Evolutionary conservation across 2,888 invertebrate genomes (phyloP), one percentile per base, ranked within the genome.

Genomic region (Pristionchus fissidentatus): DNA sequence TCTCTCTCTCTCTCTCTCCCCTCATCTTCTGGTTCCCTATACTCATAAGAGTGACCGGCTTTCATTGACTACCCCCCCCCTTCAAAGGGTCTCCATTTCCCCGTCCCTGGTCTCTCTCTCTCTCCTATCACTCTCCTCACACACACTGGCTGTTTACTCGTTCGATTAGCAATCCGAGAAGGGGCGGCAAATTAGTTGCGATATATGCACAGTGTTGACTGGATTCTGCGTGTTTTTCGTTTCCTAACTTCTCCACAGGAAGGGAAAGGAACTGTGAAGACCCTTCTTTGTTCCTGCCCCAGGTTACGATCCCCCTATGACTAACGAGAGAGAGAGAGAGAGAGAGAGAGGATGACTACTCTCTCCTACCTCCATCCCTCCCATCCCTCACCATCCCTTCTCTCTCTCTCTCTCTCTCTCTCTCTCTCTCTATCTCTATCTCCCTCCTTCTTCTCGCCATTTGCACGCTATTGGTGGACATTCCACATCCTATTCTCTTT

Each of bases 401-500:
- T 38, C 57, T n/a, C 38, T 70, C 57, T 7, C 57, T 13, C 62
- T 10, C 13, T 19, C 62, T 13, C 62, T 62, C 62, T n/a, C 55
- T 29, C 26, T 78, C 78, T 32, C 52, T 43, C 46, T 46, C 29
- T 46, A 13, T 75, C 49, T 49, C 52, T 49, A 22, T 77, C 52
- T 52, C 32, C 26, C 32, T 38, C 77, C 32, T 52, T 52, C 49
- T 19, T n/a, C 32, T 35, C 32, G 43, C 75, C 57, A 38, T 79
- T 79, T 46, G 35, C 55, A 35, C 55, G 38, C 55, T 38, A 22
- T 79, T 79, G 35, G 35, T 79, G 43, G 35, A 66, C 66, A 66
- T 66, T 77, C 77, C 77, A n/a, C n/a, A 52, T 52, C 49, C 49
- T 19, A 77, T 46, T 79, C 79, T 57, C 52, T 57, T n/a, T 78